Evolutionary conservation across 2,113 vertebrate species (phyloP).

Genomic region (Philantomba maxwellii): DNA sequence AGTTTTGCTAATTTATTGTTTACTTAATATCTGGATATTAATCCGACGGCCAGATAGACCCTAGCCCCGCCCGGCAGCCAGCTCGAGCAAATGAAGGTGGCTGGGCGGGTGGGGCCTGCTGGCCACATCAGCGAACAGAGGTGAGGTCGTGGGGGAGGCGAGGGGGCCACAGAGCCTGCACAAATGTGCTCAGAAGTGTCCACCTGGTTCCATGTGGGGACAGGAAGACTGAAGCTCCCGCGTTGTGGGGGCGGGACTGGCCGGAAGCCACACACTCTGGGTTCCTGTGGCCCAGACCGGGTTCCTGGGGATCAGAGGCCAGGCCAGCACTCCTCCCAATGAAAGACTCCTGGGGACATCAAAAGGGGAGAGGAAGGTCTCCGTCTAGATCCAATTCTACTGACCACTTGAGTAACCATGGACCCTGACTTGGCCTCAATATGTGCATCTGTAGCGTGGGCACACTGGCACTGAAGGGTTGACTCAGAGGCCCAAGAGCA

Average conservation of each 20-base stretch:
- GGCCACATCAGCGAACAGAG: fast-evolving
- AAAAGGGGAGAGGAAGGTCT: not conserved
- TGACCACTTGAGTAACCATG: not conserved
- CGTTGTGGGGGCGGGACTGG: not conserved
- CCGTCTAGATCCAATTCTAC: fast-evolving
- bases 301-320: not conserved
- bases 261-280: fast-evolving
- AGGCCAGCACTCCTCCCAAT: fast-evolving
- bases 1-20: slow-evolving; percentile 77
- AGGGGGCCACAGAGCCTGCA: fast-evolving
- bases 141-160: fast-evolving
- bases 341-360: not conserved
- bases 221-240: not conserved
- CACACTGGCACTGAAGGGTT: not conserved
- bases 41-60: slow-evolving; percentile 52
- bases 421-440: not conserved
- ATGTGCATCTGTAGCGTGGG: not conserved
- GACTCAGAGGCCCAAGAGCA: not conserved
- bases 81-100: not conserved
- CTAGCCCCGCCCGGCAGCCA: fast-evolving
- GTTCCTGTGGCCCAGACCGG: not conserved
- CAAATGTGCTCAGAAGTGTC: not conserved
- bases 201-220: fast-evolving
- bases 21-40: slow-evolving; percentile 78
- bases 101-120: not conserved